Evolutionary conservation across 2,888 invertebrate species (phyloP).

Genomic region (Spatulosminthurus flaviceps): DNA sequence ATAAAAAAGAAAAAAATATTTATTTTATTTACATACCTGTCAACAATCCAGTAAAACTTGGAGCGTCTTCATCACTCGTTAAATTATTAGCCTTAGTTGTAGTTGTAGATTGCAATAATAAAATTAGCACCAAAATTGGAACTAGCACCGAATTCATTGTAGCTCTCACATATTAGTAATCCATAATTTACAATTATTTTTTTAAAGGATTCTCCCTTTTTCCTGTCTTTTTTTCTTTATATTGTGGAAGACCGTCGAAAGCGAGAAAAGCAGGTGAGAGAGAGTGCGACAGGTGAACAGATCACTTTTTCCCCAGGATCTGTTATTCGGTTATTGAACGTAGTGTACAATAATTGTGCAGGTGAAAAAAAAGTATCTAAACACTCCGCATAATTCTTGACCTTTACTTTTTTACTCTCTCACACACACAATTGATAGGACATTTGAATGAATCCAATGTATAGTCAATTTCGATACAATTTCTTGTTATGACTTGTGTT

Average conservation of each 20-base stretch:
- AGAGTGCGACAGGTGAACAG: background rate
- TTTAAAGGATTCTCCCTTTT: background rate
- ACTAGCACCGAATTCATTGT: constrained; percentile 35
- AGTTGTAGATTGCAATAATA: constrained; percentile 18
- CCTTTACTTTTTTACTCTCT: background rate
- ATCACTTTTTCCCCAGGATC: background rate
- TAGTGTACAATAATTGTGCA: no score
- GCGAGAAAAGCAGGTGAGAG: no score
- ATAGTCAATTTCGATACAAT: background rate
- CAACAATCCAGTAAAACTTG: constrained; percentile 52
- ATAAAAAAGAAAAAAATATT: no score
- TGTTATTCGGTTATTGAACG: constrained; percentile 13
- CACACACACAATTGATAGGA: background rate
- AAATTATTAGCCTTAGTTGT: no score
- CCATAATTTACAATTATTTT: constrained; percentile 9
- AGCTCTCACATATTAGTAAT: constrained; percentile 13
- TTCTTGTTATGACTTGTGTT: background rate
- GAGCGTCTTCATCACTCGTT: constrained; percentile 48
- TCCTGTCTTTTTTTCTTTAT: background rate
- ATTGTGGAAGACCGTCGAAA: no score
- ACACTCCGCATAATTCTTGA: constrained; percentile 8
- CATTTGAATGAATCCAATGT: background rate
- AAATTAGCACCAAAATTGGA: constrained; percentile 24
- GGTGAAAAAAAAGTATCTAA: background rate
- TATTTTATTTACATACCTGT: constrained; percentile 43